These are phyloP conservation scores for Charanyca ferruginea DNA, from an alignment of 2,888 invertebrate species.

Conservation along the genomic window DNA sequence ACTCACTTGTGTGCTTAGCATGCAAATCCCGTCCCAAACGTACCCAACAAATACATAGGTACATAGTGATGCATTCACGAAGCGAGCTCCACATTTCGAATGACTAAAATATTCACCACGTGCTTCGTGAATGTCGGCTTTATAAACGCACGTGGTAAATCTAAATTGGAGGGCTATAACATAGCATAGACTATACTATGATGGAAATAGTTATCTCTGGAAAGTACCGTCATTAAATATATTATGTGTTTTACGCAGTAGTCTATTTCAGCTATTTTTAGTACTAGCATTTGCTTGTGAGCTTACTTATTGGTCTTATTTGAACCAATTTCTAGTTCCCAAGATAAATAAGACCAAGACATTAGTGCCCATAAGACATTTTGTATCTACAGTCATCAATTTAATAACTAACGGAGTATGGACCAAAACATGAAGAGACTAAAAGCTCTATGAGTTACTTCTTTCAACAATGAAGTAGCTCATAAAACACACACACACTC, in stretches of 20 bases:
- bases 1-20: slow-evolving; percentile 14
- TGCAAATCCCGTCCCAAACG: slow-evolving; percentile 29
- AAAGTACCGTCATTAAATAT: not conserved
- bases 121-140: slow-evolving; percentile 38
- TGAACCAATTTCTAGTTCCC: too few species aligned
- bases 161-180: not conserved
- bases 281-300: too few species aligned
- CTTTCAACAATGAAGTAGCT: too few species aligned
- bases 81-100: slow-evolving; percentile 50
- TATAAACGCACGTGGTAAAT: slow-evolving; percentile 39
- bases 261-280: too few species aligned
- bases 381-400: too few species aligned
- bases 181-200: not conserved
- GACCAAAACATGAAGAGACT: too few species aligned
- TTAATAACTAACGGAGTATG: too few species aligned
- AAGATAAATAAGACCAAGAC: too few species aligned
- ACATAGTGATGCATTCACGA: slow-evolving; percentile 47
- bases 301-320: too few species aligned
- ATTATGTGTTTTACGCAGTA: not conserved
- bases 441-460: too few species aligned
- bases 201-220: not conserved
- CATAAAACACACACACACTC: too few species aligned
- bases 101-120: slow-evolving; percentile 53
- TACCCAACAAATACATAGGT: slow-evolving; percentile 16
- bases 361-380: too few species aligned